Percentiles rank a stretch among this genome's conserved stretches.
Evolutionary conservation across 2,888 invertebrate genomes (phyloP).

Genomic region (Strigamia maritima): DNA sequence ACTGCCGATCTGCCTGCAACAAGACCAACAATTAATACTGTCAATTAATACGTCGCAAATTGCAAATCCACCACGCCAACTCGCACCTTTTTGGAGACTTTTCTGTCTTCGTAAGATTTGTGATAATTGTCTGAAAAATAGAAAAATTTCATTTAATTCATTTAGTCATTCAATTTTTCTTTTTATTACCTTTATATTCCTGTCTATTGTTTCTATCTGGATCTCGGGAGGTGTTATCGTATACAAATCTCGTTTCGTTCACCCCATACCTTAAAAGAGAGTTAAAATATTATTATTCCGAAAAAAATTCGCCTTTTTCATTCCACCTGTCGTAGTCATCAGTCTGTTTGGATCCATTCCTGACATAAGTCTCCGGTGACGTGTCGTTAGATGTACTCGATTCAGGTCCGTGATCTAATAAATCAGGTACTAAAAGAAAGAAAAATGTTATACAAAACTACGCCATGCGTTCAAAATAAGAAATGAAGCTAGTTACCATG

Average conservation of each 20-base stretch:
- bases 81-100: not conserved
- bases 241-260: not conserved
- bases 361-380: slow-evolving; percentile 36
- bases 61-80: too few relatives aligned
- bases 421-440: slow-evolving; percentile 39
- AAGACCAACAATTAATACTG: not conserved
- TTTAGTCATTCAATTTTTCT: not conserved
- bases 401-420: slow-evolving; percentile 42
- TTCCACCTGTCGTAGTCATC: slow-evolving; percentile 20
- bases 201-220: not conserved
- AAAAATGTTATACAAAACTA: not conserved
- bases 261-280: not conserved
- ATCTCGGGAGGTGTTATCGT: not conserved
- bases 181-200: not conserved
- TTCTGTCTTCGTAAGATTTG: not conserved
- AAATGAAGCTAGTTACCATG: not conserved
- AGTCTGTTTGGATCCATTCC: not conserved
- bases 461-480: not conserved
- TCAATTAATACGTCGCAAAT: too few relatives aligned
- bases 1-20: slow-evolving; percentile 11
- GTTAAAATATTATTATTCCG: not conserved
- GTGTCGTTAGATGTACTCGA: slow-evolving; percentile 42
- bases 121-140: not conserved
- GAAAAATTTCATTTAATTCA: not conserved
- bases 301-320: too few relatives aligned